These are phyloP conservation scores for Uropsilus gracilis DNA, from an alignment of 2,113 vertebrate species.

Conservation along the genomic window DNA sequence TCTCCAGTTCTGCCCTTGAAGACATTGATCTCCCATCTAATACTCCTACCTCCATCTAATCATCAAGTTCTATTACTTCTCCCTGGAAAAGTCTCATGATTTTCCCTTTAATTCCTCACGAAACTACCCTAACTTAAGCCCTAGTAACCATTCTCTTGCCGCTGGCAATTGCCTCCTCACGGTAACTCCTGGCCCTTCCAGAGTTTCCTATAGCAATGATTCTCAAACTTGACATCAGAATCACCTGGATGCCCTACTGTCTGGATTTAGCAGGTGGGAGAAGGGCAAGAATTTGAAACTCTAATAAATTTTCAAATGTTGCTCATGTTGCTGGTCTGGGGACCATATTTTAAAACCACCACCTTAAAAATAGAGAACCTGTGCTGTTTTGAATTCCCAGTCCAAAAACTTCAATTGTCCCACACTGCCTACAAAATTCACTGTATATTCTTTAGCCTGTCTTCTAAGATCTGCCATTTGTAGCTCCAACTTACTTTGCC, in stretches of 20 bases:
- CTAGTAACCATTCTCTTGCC: not conserved
- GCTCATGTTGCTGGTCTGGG: not conserved
- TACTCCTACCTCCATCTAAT: not conserved
- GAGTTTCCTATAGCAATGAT: not conserved
- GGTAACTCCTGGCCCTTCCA: not conserved
- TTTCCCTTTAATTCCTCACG: slow-evolving; percentile 9
- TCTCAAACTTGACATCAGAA: not conserved
- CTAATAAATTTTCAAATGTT: not conserved
- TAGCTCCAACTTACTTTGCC: not conserved
- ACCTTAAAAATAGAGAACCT: slow-evolving; percentile 14
- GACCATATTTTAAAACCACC: not conserved
- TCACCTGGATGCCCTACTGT: not conserved
- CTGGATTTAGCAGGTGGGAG: not conserved
- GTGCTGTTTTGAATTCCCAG: not conserved
- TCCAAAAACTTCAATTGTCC: not conserved
- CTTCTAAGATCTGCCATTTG: slow-evolving; percentile 20
- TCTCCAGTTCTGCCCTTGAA: not conserved
- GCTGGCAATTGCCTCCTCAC: not conserved
- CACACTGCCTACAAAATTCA: not conserved
- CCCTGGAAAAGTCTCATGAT: not conserved
- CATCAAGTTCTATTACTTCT: not conserved
- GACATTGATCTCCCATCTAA: not conserved
- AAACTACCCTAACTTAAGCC: not conserved
- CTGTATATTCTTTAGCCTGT: not conserved
- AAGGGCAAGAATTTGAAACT: not conserved